Percentiles rank a stretch among this genome's conserved stretches.
These are phyloP conservation scores for Neodiprion fabricii DNA, from an alignment of 1,140 invertebrate species.

Conservation along the genomic window DNA sequence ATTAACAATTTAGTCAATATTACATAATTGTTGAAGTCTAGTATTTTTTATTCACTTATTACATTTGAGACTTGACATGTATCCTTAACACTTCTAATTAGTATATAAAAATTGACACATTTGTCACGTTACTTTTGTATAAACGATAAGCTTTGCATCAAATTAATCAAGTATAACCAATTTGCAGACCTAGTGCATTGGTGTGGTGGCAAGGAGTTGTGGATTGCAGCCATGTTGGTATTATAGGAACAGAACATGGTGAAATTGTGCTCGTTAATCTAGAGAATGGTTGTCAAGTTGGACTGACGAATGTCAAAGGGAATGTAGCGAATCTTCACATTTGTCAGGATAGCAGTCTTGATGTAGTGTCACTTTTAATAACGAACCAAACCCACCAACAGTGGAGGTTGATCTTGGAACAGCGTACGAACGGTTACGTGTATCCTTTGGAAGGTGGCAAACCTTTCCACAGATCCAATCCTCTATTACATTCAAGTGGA, in stretches of 20 bases:
- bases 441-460: conserved; percentile 63
- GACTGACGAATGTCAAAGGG: conserved; percentile 68
- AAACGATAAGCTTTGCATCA: conserved; percentile 22
- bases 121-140: background rate
- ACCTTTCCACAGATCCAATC: conserved; percentile 37
- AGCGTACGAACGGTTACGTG: conserved; percentile 65
- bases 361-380: conserved; percentile 73
- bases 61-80: background rate
- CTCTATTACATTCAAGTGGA: conserved; percentile 36
- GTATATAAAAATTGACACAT: background rate
- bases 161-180: conserved; percentile 36
- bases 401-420: conserved; percentile 71
- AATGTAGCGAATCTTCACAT: conserved; percentile 68
- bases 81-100: background rate
- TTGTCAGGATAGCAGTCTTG: conserved; percentile 72
- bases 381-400: conserved; percentile 69
- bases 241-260: conserved; percentile 76
- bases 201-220: conserved; percentile 77
- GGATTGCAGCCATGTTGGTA: conserved; percentile 68
- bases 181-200: conserved; percentile 60
- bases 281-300: conserved; percentile 70
- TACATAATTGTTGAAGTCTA: background rate
- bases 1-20: conserved; percentile 2
- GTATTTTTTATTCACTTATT: background rate
- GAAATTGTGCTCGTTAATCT: conserved; percentile 76